A percentile compares a stretch with the other conserved stretches of the same genome.
Conservation (phyloP, 2,113 vertebrate species). For the Notarius lentiginosus region DNA sequence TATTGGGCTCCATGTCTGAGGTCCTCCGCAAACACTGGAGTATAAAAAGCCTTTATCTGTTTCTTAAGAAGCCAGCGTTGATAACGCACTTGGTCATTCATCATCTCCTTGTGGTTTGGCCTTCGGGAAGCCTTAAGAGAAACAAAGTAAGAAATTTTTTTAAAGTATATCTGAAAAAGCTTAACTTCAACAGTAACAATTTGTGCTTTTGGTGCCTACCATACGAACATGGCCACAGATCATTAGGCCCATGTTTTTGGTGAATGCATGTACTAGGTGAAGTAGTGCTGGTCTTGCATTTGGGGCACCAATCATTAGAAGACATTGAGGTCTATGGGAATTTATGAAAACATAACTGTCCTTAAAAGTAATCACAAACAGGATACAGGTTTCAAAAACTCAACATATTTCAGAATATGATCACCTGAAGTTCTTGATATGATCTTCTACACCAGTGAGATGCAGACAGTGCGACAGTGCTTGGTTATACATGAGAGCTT, state of each 20-base stretch:
- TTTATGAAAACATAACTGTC: not conserved
- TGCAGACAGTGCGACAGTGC: constrained; percentile 90
- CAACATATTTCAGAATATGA: not conserved
- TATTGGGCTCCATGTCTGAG: constrained; percentile 88
- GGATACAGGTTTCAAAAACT: not conserved
- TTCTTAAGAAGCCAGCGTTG: constrained; percentile 93
- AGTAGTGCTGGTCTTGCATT: constrained; percentile 90
- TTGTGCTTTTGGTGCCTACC: constrained; percentile 67
- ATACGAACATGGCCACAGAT: constrained; percentile 89
- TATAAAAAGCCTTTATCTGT: constrained; percentile 90
- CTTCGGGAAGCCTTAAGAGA: constrained; percentile 80
- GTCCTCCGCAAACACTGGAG: constrained; percentile 88
- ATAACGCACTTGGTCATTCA: constrained; percentile 81
- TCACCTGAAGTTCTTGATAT: constrained; percentile 96
- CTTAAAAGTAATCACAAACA: not conserved
- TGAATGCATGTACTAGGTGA: constrained; percentile 90
- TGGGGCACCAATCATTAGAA: constrained; percentile 90
- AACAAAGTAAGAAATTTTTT: constrained; percentile 2
- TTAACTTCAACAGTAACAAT: not conserved
- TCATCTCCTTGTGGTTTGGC: constrained; percentile 87
- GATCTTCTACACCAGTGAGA: constrained; percentile 92
- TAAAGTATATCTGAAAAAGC: not conserved
- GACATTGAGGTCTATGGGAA: constrained; percentile 86
- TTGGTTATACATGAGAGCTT: constrained; percentile 93
- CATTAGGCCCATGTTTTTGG: constrained; percentile 94